These are phyloP conservation scores for Lithobates sylvaticus DNA, from an alignment of 2,797 vertebrate species.

Conservation along the genomic window DNA sequence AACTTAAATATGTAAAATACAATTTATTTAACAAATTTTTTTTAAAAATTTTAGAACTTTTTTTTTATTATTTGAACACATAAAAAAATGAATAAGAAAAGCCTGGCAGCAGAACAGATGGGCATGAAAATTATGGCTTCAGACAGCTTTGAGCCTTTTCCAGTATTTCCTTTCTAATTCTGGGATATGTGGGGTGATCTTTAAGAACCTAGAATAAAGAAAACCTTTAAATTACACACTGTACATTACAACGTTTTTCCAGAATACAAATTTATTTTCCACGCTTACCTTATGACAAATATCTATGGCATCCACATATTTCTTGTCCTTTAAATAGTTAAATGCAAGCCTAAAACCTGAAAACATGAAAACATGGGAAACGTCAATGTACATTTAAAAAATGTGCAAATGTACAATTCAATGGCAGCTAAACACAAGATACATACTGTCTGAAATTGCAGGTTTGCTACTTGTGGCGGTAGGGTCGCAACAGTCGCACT, in stretches of 20 bases:
- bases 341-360: constrained; percentile 80
- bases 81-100: background rate
- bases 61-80: too few species aligned
- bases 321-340: constrained; percentile 79
- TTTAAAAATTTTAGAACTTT: too few species aligned
- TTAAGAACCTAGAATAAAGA: constrained; percentile 72
- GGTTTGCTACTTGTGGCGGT: too few species aligned
- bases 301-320: constrained; percentile 75
- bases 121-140: constrained; percentile 63
- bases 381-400: background rate
- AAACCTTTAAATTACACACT: background rate
- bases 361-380: constrained; percentile 58
- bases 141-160: constrained; percentile 73
- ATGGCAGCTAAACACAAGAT: background rate
- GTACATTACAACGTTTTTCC: background rate
- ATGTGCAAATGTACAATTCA: background rate
- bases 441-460: too few species aligned
- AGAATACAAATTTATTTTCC: background rate
- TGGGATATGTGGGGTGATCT: constrained; percentile 75
- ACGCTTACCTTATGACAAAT: constrained; percentile 75
- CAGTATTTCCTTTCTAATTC: constrained; percentile 76
- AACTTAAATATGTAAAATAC: background rate
- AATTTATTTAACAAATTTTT: background rate
- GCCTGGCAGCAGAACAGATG: background rate
- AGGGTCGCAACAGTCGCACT: too few species aligned